Evolutionary conservation across 2,797 vertebrate genomes (phyloP), one percentile per base, ranked within the genome.

Genomic region (Semotilus atromaculatus): DNA sequence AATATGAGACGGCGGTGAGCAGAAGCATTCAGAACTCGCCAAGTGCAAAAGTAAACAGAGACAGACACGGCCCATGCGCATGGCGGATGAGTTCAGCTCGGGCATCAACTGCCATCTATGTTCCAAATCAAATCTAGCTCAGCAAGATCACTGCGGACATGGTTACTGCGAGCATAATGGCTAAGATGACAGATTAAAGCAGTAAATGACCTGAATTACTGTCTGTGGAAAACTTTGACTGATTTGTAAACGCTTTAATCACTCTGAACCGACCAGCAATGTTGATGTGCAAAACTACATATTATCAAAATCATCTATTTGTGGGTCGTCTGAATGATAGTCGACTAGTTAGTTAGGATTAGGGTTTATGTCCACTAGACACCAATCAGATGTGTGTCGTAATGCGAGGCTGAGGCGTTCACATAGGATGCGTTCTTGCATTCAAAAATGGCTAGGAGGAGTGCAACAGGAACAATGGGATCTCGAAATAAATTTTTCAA

Each of bases 1-100:
- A 43, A 70, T 72, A 66, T 66, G 31, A 79, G 84, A 76, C 66
- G 14, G 60, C 71, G 31, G 62, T 55, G 34, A 38, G 48, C n/a
- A n/a, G 23, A 68, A 48, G 66, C 43, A 67, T 81, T 81, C 31
- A 82, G 38, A 62, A 13, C 13, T 14, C 29, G 70, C 81, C 70
- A 74, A 60, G 38, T 64, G 21, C 72, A 40, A 87, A 89, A 34
- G 43, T 76, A 67, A 86, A 85, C 81, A 80, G 70, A 84, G 38
- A 81, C 80, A 72, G 79, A 68, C 53, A 11, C 23, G 26, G 58
- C 29, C 31, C 23, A 31, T 45, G 43, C 9, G 19, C 58, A 43
- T 23, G 80, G 36, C 2, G 53, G 45, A 83, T 67, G 72, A 76
- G 72, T 62, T 83, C 81, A 82, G 55, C 11, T 38, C 53, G 7